phyloP scores from a whole-genome alignment of 2,888 invertebrate species.

The Hemistola chrysoprasaria region DNA sequence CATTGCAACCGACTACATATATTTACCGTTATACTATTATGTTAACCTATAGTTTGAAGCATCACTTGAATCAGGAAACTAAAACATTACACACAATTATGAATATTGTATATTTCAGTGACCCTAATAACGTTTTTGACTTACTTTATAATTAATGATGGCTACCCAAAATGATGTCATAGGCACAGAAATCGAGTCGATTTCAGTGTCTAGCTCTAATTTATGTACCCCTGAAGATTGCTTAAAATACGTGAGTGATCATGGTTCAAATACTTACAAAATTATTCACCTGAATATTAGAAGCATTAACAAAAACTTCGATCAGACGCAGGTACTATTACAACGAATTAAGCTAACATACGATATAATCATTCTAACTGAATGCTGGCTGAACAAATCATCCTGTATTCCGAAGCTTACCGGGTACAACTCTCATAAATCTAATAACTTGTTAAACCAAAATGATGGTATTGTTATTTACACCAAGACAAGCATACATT shows the following conservation, averaged over 20 bases:
- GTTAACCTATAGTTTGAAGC: too few relatives aligned
- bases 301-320: conserved; percentile 17
- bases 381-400: conserved; percentile 16
- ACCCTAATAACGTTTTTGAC: too few relatives aligned
- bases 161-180: too few relatives aligned
- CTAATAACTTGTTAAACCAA: conserved; percentile 9
- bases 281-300: conserved; percentile 16
- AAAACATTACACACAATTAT: too few relatives aligned
- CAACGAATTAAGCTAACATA: background rate
- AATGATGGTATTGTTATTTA: conserved; percentile 21
- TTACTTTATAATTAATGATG: too few relatives aligned
- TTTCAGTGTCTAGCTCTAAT: background rate
- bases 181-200: background rate
- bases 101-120: too few relatives aligned
- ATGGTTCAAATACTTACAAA: background rate
- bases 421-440: conserved; percentile 3
- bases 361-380: conserved; percentile 16
- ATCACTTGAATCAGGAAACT: too few relatives aligned
- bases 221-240: background rate
- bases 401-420: conserved; percentile 4
- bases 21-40: too few relatives aligned
- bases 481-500: background rate
- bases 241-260: background rate
- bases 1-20: too few relatives aligned
- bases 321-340: conserved; percentile 6